A percentile compares a stretch with the other conserved stretches of the same genome.
These are phyloP conservation scores for Gymnosoma rotundatum DNA, from an alignment of 2,888 invertebrate genomes.

Conservation along the genomic window DNA sequence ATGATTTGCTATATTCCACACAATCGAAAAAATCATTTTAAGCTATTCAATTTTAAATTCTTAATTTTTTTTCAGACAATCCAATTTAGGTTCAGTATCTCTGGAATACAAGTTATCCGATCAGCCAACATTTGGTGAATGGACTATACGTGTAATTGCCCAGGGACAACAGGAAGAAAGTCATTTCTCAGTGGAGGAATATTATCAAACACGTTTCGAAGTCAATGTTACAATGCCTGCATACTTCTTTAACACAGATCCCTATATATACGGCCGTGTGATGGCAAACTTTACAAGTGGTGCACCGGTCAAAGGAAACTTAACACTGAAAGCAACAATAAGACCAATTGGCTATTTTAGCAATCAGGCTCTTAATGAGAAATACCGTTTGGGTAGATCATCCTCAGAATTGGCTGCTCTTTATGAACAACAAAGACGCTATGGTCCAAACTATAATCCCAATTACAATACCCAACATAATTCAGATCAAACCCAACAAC, in stretches of 20 bases:
- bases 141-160: constrained; percentile 94
- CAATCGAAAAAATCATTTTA: too few species aligned
- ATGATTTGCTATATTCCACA: too few species aligned
- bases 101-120: constrained; percentile 94
- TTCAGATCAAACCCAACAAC: constrained; percentile 63
- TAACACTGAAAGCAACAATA: constrained; percentile 91
- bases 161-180: constrained; percentile 94
- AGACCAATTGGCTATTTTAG: constrained; percentile 86
- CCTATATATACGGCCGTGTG: constrained; percentile 91
- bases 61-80: constrained; percentile 84
- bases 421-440: constrained; percentile 74
- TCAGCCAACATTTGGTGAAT: constrained; percentile 95
- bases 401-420: constrained; percentile 75
- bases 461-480: constrained; percentile 71
- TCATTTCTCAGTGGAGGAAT: constrained; percentile 94
- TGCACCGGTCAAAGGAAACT: constrained; percentile 93
- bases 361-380: constrained; percentile 84
- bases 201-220: constrained; percentile 97
- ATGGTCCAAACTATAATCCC: constrained; percentile 72
- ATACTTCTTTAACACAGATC: constrained; percentile 94
- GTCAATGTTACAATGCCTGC: constrained; percentile 97
- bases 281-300: constrained; percentile 98
- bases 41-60: not conserved
- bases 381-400: constrained; percentile 82
- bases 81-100: constrained; percentile 96